Percentiles rank a stretch among this genome's conserved stretches.
Conservation (phyloP, 2,888 invertebrate genomes). For the Drosophila nr. perissopoda region DNA sequence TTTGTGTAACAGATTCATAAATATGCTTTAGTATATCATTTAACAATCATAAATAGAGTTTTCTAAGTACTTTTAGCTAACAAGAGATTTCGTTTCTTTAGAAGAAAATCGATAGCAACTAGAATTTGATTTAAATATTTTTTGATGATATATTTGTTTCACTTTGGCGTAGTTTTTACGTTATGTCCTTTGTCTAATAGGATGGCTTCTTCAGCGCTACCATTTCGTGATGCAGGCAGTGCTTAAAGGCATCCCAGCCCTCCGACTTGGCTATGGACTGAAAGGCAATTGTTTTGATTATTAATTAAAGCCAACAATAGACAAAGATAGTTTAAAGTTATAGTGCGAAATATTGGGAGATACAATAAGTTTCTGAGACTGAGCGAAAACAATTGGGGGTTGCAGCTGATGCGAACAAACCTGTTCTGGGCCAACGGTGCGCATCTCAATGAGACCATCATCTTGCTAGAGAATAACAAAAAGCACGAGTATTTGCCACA, state of each 20-base stretch:
- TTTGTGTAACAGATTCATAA: conserved; percentile 53
- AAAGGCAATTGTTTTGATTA: conserved; percentile 41
- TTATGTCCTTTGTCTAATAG: conserved; percentile 20
- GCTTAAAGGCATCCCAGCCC: conserved; percentile 97
- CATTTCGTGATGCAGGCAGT: conserved; percentile 96
- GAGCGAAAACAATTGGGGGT: conserved; percentile 19
- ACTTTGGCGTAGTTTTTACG: conserved; percentile 44
- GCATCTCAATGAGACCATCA: conserved; percentile 33
- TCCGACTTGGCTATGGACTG: conserved; percentile 95
- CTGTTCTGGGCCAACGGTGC: conserved; percentile 13
- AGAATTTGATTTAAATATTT: conserved; percentile 23
- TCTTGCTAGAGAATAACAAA: conserved; percentile 34
- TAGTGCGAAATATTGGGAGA: conserved; percentile 37
- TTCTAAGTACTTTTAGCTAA: conserved; percentile 38
- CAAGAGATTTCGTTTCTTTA: conserved; percentile 67
- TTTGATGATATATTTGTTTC: conserved; percentile 25
- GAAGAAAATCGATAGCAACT: conserved; percentile 56
- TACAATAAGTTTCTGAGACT: conserved; percentile 24
- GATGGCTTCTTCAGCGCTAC: conserved; percentile 67
- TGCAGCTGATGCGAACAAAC: conserved; percentile 32
- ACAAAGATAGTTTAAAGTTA: conserved; percentile 2
- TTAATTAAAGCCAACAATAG: conserved; percentile 24
- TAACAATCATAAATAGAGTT: conserved; percentile 58
- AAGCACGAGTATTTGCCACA: conserved; percentile 26
- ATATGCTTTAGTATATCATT: conserved; percentile 36